Evolutionary conservation across 2,797 vertebrate species (phyloP), one percentile per base, ranked within the genome.

Genomic region (Lepus oiostolus): DNA sequence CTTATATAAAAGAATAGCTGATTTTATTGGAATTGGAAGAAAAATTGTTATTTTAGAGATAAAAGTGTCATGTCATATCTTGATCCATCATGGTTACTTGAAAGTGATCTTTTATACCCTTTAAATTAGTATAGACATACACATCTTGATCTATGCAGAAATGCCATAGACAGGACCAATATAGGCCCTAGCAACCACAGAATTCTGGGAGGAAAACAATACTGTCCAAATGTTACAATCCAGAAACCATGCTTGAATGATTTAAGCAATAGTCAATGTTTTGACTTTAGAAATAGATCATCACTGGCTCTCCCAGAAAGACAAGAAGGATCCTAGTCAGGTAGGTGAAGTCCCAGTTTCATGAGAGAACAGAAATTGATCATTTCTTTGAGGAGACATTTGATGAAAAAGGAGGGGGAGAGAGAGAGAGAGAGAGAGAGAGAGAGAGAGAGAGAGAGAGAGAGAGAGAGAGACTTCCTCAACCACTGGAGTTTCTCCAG

Each of bases 41-140:
- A 77, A 85, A 90, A 97, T 97, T 96, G 94, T 97, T 97, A 97
- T 97, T 98, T 95, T 96, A 93, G 42, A 76, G 95, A 96, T 93
- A 94, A 97, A 87, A 96, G 32, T 92, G 32, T 90, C 96, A 93
- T 17, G 81, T 83, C 1, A 17, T 88, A 96, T 68, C 92, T 97
- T 97, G 91, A 96, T 93, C 90, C 85, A 95, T 94, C n/a, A 28
- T 67, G 30, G 81, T 94, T 95, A 96, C 89, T 81, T 94, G 91
- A 96, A 96, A 96, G 86, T 91, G 91, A 94, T 96, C 86, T 93
- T 96, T 97, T 91, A 81, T 58, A 96, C 76, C 62, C 77, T 95
- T 96, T 88, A 77, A 91, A 81, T 95, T 88, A 95, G 21, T 87
- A 47, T 19, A 96, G 52, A 93, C 16, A 84, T 75, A 85, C 76